Evolutionary conservation across 2,888 invertebrate genomes (phyloP), one percentile per base, ranked within the genome.

Genomic region (Ormyrus nitidulus): DNA sequence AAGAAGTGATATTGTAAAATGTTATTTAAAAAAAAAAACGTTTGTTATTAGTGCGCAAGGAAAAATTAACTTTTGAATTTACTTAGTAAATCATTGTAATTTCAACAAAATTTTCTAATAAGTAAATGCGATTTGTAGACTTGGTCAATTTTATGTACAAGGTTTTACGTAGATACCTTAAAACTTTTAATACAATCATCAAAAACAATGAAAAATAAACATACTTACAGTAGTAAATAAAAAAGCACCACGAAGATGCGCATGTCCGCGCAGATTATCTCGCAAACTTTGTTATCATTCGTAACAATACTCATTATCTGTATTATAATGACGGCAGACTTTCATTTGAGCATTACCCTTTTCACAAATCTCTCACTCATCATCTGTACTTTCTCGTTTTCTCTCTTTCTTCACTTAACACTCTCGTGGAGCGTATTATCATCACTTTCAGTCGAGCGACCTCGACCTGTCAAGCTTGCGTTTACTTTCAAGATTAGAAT

Each of bases 401-500:
- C 34, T 34, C 34, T 34, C 34, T 34, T 34, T 34, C 34, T 34
- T 34, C 10, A 48, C 19, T 48, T 44, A 58, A 61, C 19, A 11
- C 11, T 34, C 34, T 34, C 34, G 34, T 34, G 34, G 34, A 34
- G 34, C 34, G 34, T 34, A 34, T 6, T 11, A 53, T 7, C 19
- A 9, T 62, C 51, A n/a, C 19, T 51, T 81, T 89, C 86, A 90
- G 82, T 90, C 90, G 81, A 90, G 86, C 76, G 90, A 90, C 78
- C 87, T 89, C 75, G 90, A 90, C 84, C 90, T 89, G 85, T 89
- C 89, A 86, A 90, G 86, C 87, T 89, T 90, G 85, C 86, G 85
- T 86, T 88, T 89, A 90, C 90, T 90, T 90, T 90, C 89, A 88
- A 86, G 84, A 87, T 88, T 87, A 85, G 85, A 86, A 86, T 87